Conservation (phyloP, 2,113 vertebrate species). For the Myotis yumanensis region DNA sequence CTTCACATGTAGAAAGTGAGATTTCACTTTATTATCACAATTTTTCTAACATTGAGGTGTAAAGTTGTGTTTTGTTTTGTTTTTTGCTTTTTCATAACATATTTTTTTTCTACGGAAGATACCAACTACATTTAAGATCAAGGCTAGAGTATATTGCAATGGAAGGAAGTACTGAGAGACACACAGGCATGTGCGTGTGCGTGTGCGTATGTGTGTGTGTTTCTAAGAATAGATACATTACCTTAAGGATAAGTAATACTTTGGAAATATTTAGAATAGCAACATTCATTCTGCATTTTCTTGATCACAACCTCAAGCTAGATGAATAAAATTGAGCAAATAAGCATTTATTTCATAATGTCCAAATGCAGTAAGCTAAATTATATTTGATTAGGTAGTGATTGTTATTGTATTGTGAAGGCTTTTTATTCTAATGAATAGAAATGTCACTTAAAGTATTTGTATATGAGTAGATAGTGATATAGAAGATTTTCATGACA, state of each 20-base stretch:
- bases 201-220: not conserved
- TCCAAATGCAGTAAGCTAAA: not conserved
- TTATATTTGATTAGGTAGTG: not conserved
- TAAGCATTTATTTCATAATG: not conserved
- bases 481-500: not conserved
- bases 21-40: constrained; percentile 50
- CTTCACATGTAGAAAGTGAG: not conserved
- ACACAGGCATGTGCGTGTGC: not conserved
- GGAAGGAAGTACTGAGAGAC: not conserved
- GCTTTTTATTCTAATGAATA: not conserved
- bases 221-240: not conserved
- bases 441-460: not conserved
- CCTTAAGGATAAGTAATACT: not conserved
- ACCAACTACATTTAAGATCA: not conserved
- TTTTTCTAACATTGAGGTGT: not conserved
- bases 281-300: not conserved
- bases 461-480: not conserved
- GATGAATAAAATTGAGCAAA: not conserved
- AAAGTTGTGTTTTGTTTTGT: not conserved
- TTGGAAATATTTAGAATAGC: not conserved
- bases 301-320: not conserved
- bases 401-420: not conserved
- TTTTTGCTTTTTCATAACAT: not conserved
- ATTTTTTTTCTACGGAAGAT: not conserved
- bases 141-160: not conserved